Base-by-base conservation (phyloP, 2,888 invertebrate genomes). In the Lydus trimaculatus region DNA sequence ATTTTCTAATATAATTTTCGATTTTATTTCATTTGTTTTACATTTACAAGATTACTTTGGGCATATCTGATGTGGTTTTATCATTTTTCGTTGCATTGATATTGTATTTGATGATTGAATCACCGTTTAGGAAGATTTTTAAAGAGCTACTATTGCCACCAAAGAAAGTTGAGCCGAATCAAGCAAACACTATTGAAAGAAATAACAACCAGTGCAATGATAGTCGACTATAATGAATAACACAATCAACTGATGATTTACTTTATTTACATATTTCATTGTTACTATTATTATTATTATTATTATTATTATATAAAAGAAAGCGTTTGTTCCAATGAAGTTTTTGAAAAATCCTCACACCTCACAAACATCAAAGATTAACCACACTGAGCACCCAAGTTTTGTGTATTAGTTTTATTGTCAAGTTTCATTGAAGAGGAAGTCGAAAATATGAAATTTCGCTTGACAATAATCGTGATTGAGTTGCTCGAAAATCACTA, bases 151-250 rank as follows among this genome's bases (percentile, higher is more conserved):
- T 84, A 86, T 0, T 88, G 85, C 73, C 89, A 90, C 69, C 83
- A 90, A 39, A 90, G 90, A 0, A 88, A 89, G 78, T 90, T 87
- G 75, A 89, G 90, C 74, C 88, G 20, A 20, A 48, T 48, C 48
- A 48, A 4, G 20, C 1, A 1, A 20, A 48, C 20, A 2, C 3
- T 1, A 20, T 20, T 48, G 48, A 20, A 20, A 48, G 8, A 11
- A 48, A 20, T 48, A 48, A 48, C 9, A 48, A 48, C 9, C 20
- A 20, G 20, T 11, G 13, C 20, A 20, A 5, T 48, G 20, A 20
- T 23, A 48, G 48, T 48, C 9, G 48, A 48, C 20, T 48, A 7
- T 48, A 48, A 79, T 62, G 80, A 20, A 66, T 67, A 62, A 75
- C 76, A 17, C 67, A 73, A 48, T 76, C 75, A 5, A 72, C 78